Percentiles rank a stretch among this genome's conserved stretches.
Evolutionary conservation across 2,888 invertebrate genomes (phyloP).

Genomic region (Coecobrya sp.): DNA sequence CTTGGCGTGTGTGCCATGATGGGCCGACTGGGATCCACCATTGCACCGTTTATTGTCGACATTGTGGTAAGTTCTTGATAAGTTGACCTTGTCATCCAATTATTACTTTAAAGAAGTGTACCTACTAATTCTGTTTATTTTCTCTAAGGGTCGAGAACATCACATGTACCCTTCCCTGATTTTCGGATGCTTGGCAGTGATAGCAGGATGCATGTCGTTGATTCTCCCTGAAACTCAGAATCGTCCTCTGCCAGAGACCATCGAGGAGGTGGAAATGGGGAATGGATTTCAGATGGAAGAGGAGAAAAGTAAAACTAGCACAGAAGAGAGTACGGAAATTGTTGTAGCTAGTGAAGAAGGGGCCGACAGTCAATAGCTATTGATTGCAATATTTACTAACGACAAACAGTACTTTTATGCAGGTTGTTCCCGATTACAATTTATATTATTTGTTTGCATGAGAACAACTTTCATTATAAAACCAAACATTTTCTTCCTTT

Average conservation of each 20-base stretch:
- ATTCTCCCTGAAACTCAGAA: slow-evolving; percentile 85
- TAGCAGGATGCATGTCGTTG: slow-evolving; percentile 82
- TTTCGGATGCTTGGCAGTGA: slow-evolving; percentile 81
- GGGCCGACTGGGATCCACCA: slow-evolving; percentile 63
- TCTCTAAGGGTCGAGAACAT: slow-evolving; percentile 77
- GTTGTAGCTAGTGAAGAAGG: not conserved
- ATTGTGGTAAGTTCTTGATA: slow-evolving; percentile 56
- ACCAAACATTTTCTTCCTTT: no score
- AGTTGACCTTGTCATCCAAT: no score
- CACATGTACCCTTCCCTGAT: slow-evolving; percentile 81
- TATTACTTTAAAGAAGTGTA: no score
- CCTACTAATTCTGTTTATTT: not conserved
- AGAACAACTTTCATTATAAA: no score
- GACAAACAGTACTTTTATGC: no score
- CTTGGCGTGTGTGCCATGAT: slow-evolving; percentile 75
- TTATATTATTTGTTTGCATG: no score
- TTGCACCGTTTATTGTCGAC: slow-evolving; percentile 76
- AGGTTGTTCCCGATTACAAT: no score
- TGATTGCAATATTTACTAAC: not conserved
- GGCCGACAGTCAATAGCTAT: not conserved
- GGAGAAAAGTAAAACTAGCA: not conserved
- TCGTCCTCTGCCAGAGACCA: slow-evolving; percentile 84
- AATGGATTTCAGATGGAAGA: not conserved
- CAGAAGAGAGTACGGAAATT: not conserved
- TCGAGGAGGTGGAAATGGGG: slow-evolving; percentile 81